Conservation (phyloP, 2,797 vertebrate species). For the Megalops cyprinoides region DNA sequence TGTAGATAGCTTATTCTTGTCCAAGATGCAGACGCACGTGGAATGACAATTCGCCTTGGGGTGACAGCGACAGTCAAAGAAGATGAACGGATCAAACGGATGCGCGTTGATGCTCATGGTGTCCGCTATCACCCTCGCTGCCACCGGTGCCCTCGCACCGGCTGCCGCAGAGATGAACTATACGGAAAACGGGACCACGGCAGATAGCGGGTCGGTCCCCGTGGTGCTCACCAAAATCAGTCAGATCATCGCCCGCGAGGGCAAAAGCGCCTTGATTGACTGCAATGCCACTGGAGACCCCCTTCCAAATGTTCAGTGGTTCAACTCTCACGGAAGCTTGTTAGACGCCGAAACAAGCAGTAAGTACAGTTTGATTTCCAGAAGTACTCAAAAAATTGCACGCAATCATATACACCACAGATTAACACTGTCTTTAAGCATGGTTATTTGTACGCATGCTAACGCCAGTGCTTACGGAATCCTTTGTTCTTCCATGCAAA, state of each 20-base stretch:
- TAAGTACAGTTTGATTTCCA: slow-evolving; percentile 60
- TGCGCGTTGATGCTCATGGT: slow-evolving; percentile 52
- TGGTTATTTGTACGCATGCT: no score
- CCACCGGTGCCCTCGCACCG: slow-evolving; percentile 49
- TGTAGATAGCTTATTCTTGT: slow-evolving; percentile 65
- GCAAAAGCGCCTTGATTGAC: slow-evolving; percentile 88
- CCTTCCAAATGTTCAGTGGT: slow-evolving; percentile 86
- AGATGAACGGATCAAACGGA: slow-evolving; percentile 64
- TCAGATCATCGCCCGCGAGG: slow-evolving; percentile 93
- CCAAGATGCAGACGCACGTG: slow-evolving; percentile 56
- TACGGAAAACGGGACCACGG: slow-evolving; percentile 61
- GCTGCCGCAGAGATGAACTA: background rate
- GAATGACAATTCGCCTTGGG: slow-evolving; percentile 57
- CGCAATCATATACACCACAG: background rate
- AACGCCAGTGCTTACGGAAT: no score
- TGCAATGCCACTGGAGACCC: slow-evolving; percentile 91
- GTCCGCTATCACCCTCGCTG: slow-evolving; percentile 67
- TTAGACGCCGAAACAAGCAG: slow-evolving; percentile 77
- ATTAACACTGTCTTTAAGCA: no score
- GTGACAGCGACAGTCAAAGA: slow-evolving; percentile 51
- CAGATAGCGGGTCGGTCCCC: slow-evolving; percentile 72
- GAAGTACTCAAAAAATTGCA: background rate
- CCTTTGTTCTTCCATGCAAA: no score
- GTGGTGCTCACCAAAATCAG: slow-evolving; percentile 73
- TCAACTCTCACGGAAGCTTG: slow-evolving; percentile 85